phyloP scores from a whole-genome alignment of 2,888 invertebrate genomes.

The Drosophila tripunctata region DNA sequence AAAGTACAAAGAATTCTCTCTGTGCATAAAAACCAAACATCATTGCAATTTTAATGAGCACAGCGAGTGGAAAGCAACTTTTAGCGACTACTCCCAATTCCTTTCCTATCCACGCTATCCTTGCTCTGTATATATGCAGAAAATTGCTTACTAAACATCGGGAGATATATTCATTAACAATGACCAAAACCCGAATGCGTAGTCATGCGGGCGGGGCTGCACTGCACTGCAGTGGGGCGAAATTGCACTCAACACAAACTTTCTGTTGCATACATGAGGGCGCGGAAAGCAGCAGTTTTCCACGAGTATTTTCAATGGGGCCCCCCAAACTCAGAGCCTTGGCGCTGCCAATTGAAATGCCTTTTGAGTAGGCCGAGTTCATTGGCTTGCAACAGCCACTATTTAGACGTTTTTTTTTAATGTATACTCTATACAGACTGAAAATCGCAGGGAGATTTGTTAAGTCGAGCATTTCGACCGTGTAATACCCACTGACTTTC shows the following conservation, averaged over 20 bases:
- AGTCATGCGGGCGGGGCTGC: conserved; percentile 7
- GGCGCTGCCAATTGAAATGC: conserved; percentile 11
- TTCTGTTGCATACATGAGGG: conserved; percentile 16
- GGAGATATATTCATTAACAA: conserved; percentile 25
- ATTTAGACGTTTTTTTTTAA: neutral
- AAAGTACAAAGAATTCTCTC: conserved; percentile 57
- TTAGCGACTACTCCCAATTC: neutral
- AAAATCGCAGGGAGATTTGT: too few species aligned
- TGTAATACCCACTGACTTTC: too few species aligned
- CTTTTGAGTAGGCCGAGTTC: conserved; percentile 27
- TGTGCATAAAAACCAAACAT: conserved; percentile 52
- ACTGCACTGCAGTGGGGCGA: too few species aligned
- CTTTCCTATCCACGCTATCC: neutral
- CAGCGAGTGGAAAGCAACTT: neutral
- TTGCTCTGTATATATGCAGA: conserved; percentile 20
- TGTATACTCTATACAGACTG: neutral
- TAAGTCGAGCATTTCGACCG: too few species aligned
- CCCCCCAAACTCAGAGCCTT: neutral
- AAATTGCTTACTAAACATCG: conserved; percentile 9
- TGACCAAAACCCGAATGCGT: conserved; percentile 13
- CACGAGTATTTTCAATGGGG: conserved; percentile 1
- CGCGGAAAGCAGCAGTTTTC: conserved; percentile 5
- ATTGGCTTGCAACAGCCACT: conserved; percentile 34
- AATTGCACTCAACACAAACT: conserved; percentile 12
- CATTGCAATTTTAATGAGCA: conserved; percentile 71